Percentiles rank a stretch among this genome's conserved stretches.
These are phyloP conservation scores for Chrysaora quinquecirrha DNA, from an alignment of 30 jellyfish, hydroid and myxozoan species.

Conservation along the genomic window DNA sequence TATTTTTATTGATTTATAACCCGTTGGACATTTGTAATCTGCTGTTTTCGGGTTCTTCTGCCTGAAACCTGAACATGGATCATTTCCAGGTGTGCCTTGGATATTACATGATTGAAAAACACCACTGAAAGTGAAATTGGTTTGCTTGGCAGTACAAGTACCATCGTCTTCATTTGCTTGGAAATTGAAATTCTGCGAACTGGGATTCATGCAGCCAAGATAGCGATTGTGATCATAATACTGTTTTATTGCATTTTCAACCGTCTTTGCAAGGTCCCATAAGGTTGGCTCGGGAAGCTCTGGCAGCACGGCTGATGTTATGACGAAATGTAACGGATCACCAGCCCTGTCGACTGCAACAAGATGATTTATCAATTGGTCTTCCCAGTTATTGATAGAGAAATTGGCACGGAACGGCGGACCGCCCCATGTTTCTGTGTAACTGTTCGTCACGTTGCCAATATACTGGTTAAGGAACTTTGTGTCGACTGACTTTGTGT, in stretches of 20 bases:
- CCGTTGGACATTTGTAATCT: constrained; percentile 65
- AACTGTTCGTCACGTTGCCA: constrained; percentile 51
- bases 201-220: constrained; percentile 69
- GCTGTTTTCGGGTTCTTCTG: constrained; percentile 84
- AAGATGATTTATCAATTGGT: constrained; percentile 41
- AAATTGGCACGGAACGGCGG: constrained; percentile 76
- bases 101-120: constrained; percentile 70
- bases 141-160: constrained; percentile 53
- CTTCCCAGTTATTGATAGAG: constrained; percentile 64
- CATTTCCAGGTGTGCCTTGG: constrained; percentile 56
- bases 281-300: constrained; percentile 74
- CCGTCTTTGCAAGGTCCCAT: constrained; percentile 61
- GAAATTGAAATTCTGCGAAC: constrained; percentile 62
- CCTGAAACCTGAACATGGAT: constrained; percentile 41
- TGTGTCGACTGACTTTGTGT: constrained; percentile 28
- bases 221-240: constrained; percentile 69
- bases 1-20: constrained; percentile 44
- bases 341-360: constrained; percentile 84
- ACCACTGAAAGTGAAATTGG: constrained; percentile 81
- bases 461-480: constrained; percentile 47
- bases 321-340: constrained; percentile 73
- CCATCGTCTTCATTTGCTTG: constrained; percentile 82
- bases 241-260: constrained; percentile 59
- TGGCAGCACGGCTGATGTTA: constrained; percentile 71
- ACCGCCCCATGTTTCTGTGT: constrained; percentile 81